These are phyloP conservation scores for Amphiura filiformis DNA, from an alignment of 35 echinoderm and acorn worm genomes.

Conservation along the genomic window DNA sequence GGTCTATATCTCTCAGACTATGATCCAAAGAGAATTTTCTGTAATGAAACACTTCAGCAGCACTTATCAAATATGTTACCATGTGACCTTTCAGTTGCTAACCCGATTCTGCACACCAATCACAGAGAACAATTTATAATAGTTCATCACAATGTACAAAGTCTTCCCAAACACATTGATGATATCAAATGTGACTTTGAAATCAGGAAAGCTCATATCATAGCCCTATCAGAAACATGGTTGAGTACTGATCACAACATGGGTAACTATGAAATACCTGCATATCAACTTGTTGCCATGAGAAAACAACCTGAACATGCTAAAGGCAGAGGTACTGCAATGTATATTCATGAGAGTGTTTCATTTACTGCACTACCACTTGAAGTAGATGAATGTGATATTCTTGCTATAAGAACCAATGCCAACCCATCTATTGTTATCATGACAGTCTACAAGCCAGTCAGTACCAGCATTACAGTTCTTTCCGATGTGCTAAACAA, in stretches of 20 bases:
- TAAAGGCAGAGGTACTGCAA: background rate
- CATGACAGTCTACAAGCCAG: no score
- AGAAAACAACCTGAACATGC: background rate
- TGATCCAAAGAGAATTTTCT: background rate
- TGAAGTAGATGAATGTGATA: no score
- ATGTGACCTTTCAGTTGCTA: background rate
- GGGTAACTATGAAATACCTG: background rate
- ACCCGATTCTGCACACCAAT: background rate
- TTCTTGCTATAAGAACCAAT: background rate
- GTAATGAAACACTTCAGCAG: background rate
- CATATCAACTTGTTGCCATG: background rate
- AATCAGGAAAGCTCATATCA: background rate
- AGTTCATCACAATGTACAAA: background rate
- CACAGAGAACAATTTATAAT: background rate
- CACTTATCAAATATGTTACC: background rate
- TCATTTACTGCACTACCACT: background rate
- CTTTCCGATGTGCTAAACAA: no score
- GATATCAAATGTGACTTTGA: conserved; percentile 7
- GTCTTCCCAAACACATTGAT: background rate
- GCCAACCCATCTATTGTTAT: no score
- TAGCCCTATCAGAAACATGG: conserved; percentile 1
- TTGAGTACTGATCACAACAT: background rate
- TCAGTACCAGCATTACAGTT: no score
- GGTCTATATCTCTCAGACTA: conserved; percentile 39
- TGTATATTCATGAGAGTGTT: background rate